A percentile compares a stretch with the other conserved stretches of the same genome.
Conservation (phyloP, 2,888 invertebrate genomes). For the Dorcus hopei region DNA sequence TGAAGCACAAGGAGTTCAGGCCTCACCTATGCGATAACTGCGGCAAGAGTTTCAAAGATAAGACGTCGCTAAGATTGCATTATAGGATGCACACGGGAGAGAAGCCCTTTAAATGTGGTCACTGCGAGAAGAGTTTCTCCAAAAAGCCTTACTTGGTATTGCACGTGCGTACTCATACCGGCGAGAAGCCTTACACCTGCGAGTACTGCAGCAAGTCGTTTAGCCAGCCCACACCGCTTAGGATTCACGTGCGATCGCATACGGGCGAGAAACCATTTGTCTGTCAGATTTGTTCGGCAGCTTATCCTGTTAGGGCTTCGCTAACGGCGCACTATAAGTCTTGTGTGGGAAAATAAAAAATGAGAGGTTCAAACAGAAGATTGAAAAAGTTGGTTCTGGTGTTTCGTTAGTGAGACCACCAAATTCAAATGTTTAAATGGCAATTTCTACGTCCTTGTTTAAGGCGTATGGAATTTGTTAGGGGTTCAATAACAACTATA, state of each 20-base stretch:
- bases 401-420: no score
- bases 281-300: slow-evolving; percentile 56
- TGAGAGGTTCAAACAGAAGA: no score
- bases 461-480: no score
- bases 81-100: slow-evolving; percentile 32
- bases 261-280: slow-evolving; percentile 45
- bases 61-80: slow-evolving; percentile 37
- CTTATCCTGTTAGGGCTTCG: slow-evolving; percentile 47
- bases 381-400: no score
- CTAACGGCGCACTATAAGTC: slow-evolving; percentile 12
- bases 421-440: no score
- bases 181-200: slow-evolving; percentile 42
- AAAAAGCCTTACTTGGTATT: slow-evolving; percentile 37
- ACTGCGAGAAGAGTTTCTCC: slow-evolving; percentile 34
- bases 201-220: slow-evolving; percentile 42
- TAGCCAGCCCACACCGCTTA: slow-evolving; percentile 36
- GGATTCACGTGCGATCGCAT: slow-evolving; percentile 38
- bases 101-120: slow-evolving; percentile 32
- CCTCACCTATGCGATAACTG: slow-evolving; percentile 40
- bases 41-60: slow-evolving; percentile 39
- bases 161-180: slow-evolving; percentile 41
- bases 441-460: no score
- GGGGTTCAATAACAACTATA: no score
- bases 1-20: slow-evolving; percentile 6
- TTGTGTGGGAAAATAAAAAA: not conserved